Evolutionary conservation across 1,140 invertebrate species (phyloP).

Genomic region (Ceratosolen solmsi): DNA sequence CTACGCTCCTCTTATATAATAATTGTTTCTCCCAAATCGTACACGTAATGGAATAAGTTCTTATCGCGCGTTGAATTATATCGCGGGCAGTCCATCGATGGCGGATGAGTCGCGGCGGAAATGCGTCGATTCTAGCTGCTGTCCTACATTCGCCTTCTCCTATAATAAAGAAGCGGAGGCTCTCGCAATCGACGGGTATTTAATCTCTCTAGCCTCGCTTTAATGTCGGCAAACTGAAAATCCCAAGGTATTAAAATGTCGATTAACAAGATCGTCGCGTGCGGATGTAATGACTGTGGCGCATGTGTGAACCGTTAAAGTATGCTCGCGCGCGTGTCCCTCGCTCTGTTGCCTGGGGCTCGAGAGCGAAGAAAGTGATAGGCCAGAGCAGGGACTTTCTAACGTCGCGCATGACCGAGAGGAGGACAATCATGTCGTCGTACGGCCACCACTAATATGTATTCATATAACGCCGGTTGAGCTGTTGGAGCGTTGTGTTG

Average conservation of each 20-base stretch:
- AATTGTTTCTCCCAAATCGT: too few relatives aligned
- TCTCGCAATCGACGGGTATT: background rate
- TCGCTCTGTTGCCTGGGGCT: background rate
- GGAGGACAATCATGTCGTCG: background rate
- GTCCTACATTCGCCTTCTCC: background rate
- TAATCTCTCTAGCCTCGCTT: background rate
- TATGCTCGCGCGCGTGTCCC: background rate
- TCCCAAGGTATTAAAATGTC: conserved; percentile 14
- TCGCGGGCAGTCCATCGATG: background rate
- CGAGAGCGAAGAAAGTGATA: conserved; percentile 43
- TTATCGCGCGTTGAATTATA: too few relatives aligned
- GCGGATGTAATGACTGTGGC: background rate
- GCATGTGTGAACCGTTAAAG: background rate
- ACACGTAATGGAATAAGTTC: too few relatives aligned
- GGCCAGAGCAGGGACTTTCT: conserved; percentile 18
- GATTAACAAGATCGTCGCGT: conserved; percentile 28
- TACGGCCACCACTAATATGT: background rate
- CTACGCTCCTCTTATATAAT: too few relatives aligned
- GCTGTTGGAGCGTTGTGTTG: background rate
- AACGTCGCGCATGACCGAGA: conserved; percentile 21
- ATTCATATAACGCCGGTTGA: background rate
- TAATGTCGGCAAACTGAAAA: background rate
- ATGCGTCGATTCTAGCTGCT: background rate
- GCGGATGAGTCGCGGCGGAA: background rate
- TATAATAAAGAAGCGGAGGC: background rate